Evolutionary conservation across 2,113 vertebrate species (phyloP), one percentile per base, ranked within the genome.

Genomic region (Oreochromis spilurus): DNA sequence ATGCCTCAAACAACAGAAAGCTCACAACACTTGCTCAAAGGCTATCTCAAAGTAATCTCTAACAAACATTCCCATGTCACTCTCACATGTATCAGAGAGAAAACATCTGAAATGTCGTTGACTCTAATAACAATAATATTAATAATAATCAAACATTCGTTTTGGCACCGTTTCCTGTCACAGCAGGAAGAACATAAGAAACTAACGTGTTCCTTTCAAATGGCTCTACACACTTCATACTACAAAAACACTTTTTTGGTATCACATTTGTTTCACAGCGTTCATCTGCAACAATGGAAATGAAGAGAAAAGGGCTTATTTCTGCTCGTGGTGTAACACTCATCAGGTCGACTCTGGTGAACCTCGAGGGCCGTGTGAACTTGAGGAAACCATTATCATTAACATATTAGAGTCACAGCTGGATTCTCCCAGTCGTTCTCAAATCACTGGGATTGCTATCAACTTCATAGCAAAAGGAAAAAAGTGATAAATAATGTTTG

Each of bases 191-290:
- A 90, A 91, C 70, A 50, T 26, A 72, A 43, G 38, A 70, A 70
- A 21, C 67, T 45, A 84, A 95, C 94, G 77, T 77, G 62, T 89
- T 89, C 62, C 81, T 80, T 79, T 84, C 6, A 57, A 91, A 91
- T 89, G 92, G 52, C 65, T 38, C 91, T 93, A 95, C 53, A 89
- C 87, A 91, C 87, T 90, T 94, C 83, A 86, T 67, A 40, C 91
- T 93, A 94, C 62, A 88, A 88, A 89, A 89, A 90, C 90, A 90
- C 83, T 34, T 93, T 94, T 95, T 96, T 95, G 91, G 94, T 91
- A 93, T 94, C 84, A 55, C 26, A 50, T 88, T 87, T 38, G 53
- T 81, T 92, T 85, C 36, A 89, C 55, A 88, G 85, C 79, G 92
- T 83, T 91, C 26, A 78, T 62, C 77, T 86, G 31, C 70, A 78